phyloP scores from a whole-genome alignment of 2,113 vertebrate genomes.

The Micromys minutus region DNA sequence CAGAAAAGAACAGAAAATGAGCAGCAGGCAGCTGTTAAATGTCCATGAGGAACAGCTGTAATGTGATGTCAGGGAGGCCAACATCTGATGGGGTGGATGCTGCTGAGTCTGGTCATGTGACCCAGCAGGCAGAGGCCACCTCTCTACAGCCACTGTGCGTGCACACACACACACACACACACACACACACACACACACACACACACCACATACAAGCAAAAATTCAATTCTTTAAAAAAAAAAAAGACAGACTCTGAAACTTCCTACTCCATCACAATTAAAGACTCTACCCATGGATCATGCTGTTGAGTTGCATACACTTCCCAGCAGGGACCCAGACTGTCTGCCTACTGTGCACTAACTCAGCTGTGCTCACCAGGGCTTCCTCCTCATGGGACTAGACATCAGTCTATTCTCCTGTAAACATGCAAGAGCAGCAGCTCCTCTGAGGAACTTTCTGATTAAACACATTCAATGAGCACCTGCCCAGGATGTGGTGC shows the following conservation, averaged over 20 bases:
- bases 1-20: neutral
- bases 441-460: neutral
- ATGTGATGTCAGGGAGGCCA: neutral
- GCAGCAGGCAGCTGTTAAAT: neutral
- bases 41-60: neutral
- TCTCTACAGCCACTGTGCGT: neutral
- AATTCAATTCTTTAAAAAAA: too few relatives aligned
- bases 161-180: too few relatives aligned
- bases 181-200: neutral
- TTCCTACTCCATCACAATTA: neutral
- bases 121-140: neutral
- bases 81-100: too few relatives aligned
- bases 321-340: neutral
- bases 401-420: neutral
- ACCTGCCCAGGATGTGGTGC: neutral
- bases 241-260: neutral
- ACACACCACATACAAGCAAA: too few relatives aligned
- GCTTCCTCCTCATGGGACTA: neutral
- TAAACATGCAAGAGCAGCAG: too few relatives aligned
- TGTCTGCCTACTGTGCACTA: neutral
- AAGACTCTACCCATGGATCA: neutral
- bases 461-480: neutral
- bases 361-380: neutral
- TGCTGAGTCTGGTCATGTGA: neutral
- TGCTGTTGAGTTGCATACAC: neutral